phyloP scores from a whole-genome alignment of 2,797 vertebrate species.

The Podargus strigoides region DNA sequence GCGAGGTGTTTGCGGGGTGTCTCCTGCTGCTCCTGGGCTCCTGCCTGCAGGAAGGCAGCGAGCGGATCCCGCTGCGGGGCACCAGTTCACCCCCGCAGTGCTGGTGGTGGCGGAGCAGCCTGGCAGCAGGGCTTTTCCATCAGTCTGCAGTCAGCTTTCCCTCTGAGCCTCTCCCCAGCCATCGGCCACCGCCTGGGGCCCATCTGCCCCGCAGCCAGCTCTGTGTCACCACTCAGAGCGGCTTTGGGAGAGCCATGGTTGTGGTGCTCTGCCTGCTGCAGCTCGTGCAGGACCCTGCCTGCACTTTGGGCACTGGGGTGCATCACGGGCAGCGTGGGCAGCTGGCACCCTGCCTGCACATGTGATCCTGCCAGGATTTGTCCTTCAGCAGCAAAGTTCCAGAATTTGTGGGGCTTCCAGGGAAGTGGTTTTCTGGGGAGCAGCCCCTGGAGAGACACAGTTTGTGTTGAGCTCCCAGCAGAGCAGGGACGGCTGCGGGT shows the following conservation, averaged over 20 bases:
- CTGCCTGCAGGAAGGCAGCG: not conserved
- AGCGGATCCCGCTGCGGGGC: accelerated
- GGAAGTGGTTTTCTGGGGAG: not conserved
- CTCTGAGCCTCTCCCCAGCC: not conserved
- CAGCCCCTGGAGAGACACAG: not conserved
- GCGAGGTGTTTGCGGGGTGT: not conserved
- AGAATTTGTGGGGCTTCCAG: not conserved
- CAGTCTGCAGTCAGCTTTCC: accelerated
- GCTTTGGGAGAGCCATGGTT: not conserved
- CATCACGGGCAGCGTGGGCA: no score
- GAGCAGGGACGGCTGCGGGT: not conserved
- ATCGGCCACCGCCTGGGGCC: not conserved
- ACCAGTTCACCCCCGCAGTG: accelerated
- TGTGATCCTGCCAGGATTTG: not conserved
- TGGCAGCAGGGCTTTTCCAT: accelerated
- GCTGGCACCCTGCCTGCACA: not conserved
- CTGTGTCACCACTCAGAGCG: accelerated
- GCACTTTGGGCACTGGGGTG: no score
- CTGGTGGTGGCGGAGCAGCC: accelerated
- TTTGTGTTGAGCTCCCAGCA: not conserved
- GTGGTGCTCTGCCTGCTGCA: not conserved
- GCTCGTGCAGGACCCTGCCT: no score
- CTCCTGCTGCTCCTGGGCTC: not conserved
- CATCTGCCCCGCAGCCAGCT: not conserved
- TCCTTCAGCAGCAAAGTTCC: not conserved